Percentiles rank a stretch among this genome's conserved stretches.
Evolutionary conservation across 1,140 invertebrate species (phyloP).

Genomic region (Idris sp.): DNA sequence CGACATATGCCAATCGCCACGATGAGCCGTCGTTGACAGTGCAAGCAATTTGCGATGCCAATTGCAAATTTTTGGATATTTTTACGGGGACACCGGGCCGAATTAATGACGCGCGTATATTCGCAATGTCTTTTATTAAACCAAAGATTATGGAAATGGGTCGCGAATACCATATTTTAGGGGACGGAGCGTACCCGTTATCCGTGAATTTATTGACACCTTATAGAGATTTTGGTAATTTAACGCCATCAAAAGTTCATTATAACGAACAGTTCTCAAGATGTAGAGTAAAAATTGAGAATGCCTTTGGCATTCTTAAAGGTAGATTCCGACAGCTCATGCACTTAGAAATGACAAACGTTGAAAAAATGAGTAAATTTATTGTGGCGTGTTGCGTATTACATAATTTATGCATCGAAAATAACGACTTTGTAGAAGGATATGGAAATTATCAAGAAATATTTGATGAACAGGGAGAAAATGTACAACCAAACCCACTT

Average conservation of each 20-base stretch:
- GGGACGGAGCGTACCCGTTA: constrained; percentile 69
- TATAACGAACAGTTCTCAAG: too few relatives aligned
- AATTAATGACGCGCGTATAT: constrained; percentile 63
- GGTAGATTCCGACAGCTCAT: background rate
- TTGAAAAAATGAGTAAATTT: background rate
- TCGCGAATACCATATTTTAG: constrained; percentile 18
- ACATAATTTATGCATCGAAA: constrained; percentile 1
- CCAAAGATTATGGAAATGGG: background rate
- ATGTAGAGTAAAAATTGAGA: constrained; percentile 8
- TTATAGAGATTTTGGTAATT: too few relatives aligned
- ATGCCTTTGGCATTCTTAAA: background rate
- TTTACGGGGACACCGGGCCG: constrained; percentile 61
- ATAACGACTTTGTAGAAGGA: too few relatives aligned
- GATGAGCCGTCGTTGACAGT: constrained; percentile 57
- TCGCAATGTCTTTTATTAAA: background rate
- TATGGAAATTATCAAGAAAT: too few relatives aligned
- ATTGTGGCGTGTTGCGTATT: constrained; percentile 3
- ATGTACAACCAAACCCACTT: too few relatives aligned
- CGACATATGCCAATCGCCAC: constrained; percentile 59
- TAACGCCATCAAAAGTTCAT: too few relatives aligned
- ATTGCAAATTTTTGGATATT: constrained; percentile 58
- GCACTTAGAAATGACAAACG: background rate
- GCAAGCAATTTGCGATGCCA: constrained; percentile 61
- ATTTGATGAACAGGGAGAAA: too few relatives aligned
- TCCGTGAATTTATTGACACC: constrained; percentile 63